Evolutionary conservation across 2,888 invertebrate species (phyloP).

Genomic region (Ochropleura leucogaster): DNA sequence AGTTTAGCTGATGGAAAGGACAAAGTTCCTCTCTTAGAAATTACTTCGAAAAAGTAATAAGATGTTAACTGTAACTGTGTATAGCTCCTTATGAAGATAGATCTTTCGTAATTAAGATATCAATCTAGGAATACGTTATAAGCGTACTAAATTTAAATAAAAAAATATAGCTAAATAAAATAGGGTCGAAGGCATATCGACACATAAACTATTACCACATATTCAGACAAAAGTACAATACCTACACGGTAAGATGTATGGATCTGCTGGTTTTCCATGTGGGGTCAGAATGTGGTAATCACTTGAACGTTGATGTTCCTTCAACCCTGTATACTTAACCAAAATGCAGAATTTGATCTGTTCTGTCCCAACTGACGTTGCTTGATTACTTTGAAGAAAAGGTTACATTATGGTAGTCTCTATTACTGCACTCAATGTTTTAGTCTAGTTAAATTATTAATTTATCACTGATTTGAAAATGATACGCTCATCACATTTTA

Average conservation of each 20-base stretch:
- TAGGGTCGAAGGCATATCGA: too few species aligned
- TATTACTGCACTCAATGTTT: background rate
- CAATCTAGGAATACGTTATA: background rate
- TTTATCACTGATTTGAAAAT: slow-evolving; percentile 5
- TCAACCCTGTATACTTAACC: too few species aligned
- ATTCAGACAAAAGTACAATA: too few species aligned
- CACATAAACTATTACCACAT: too few species aligned
- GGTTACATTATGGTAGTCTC: background rate
- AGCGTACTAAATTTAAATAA: slow-evolving; percentile 1
- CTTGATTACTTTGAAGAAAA: slow-evolving; percentile 9
- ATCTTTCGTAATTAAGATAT: slow-evolving; percentile 20
- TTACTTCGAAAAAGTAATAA: slow-evolving; percentile 64
- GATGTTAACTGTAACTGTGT: slow-evolving; percentile 7
- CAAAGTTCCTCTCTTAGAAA: slow-evolving; percentile 78
- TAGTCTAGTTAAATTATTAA: background rate
- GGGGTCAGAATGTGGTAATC: too few species aligned
- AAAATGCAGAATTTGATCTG: background rate
- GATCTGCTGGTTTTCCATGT: too few species aligned
- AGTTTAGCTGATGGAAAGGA: slow-evolving; percentile 68
- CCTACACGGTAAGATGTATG: too few species aligned
- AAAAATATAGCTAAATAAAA: background rate
- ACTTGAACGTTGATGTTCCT: too few species aligned
- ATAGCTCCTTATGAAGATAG: slow-evolving; percentile 33
- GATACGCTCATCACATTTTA: background rate
- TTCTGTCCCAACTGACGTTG: background rate